phyloP scores from a whole-genome alignment of 2,888 invertebrate genomes.

The Lissonota sp. region DNA sequence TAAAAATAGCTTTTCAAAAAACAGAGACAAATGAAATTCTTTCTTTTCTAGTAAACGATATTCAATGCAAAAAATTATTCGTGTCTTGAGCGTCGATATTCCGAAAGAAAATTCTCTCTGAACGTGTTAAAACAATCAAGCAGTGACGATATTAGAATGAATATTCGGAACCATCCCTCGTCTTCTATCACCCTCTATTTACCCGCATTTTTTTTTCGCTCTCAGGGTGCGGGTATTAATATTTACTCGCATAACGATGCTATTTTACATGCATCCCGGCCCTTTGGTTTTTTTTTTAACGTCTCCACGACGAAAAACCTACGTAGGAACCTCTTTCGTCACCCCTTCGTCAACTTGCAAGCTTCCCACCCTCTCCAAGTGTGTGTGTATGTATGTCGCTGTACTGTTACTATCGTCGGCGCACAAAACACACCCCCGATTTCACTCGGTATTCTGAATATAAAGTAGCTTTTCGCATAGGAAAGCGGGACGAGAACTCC shows the following conservation, averaged over 20 bases:
- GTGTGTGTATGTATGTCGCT: conserved; percentile 7
- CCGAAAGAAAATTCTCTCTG: no score
- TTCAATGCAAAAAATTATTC: no score
- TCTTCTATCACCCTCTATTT: neutral
- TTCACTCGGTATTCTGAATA: conserved; percentile 75
- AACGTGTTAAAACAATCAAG: no score
- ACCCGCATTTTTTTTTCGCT: neutral
- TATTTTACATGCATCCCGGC: conserved; percentile 50
- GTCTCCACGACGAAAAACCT: conserved; percentile 43
- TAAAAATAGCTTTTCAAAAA: no score
- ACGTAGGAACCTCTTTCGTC: conserved; percentile 36
- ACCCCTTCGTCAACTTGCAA: neutral
- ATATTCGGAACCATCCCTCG: neutral
- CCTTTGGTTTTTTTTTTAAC: conserved; percentile 25
- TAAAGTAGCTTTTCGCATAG: conserved; percentile 71
- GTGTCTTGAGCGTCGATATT: no score
- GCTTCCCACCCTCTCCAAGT: conserved; percentile 6
- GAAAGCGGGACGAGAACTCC: conserved; percentile 28
- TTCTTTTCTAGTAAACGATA: no score
- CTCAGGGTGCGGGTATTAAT: conserved; percentile 11
- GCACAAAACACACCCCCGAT: conserved; percentile 44
- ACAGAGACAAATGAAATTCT: no score
- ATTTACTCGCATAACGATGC: conserved; percentile 37
- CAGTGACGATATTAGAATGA: no score
- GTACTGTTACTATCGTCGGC: conserved; percentile 55